Conservation (phyloP, 2,113 vertebrate species). For the Scalopus aquaticus region DNA sequence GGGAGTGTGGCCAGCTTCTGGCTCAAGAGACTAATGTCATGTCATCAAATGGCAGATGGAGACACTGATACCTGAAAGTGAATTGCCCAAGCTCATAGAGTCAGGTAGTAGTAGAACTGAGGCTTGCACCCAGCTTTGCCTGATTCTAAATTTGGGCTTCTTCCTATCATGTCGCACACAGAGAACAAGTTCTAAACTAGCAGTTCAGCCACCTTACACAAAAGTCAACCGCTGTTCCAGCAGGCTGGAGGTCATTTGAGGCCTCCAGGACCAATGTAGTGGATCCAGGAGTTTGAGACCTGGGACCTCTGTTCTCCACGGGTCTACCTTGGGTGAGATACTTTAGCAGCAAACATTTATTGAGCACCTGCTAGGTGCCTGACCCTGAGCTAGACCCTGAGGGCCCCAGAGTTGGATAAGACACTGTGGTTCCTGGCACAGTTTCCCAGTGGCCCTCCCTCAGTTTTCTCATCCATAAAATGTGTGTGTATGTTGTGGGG, state of each 20-base stretch:
- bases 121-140: not conserved
- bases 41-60: not conserved
- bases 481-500: no score
- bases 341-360: fast-evolving
- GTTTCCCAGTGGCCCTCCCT: not conserved
- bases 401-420: not conserved
- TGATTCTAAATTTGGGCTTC: not conserved
- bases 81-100: not conserved
- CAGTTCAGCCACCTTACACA: not conserved
- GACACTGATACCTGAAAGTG: not conserved
- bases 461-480: not conserved
- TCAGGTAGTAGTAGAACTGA: no score
- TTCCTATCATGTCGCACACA: fast-evolving
- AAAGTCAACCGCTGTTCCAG: not conserved
- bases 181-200: not conserved
- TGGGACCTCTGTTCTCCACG: not conserved
- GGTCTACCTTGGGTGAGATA: not conserved
- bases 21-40: not conserved
- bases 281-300: not conserved
- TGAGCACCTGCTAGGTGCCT: not conserved
- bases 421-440: not conserved
- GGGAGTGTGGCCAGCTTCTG: not conserved
- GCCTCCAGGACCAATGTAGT: fast-evolving
- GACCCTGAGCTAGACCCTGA: not conserved
- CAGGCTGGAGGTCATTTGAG: not conserved